Base-by-base conservation (phyloP, 23 tunicate species). In the Trididemnum miniatum region DNA sequence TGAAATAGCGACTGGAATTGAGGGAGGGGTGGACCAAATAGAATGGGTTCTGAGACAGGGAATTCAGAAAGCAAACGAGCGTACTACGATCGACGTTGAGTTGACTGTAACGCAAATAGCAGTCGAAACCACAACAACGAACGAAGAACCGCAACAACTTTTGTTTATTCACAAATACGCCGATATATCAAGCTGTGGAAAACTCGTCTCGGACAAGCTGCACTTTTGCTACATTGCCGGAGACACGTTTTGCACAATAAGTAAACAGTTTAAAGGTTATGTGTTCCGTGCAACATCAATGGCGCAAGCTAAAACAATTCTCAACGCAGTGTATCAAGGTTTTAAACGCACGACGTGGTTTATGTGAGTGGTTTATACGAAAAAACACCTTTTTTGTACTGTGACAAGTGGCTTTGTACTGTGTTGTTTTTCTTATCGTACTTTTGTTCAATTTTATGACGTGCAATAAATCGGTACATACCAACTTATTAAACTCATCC, bases 101-200 rank as follows among this genome's bases (percentile, higher is more conserved):
- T 25, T 91, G 39, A 83, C 76, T 12, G 34, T 91, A 26, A 91
- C 97, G 20, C 84, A 91, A 67, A 91, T 91, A 26, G 84, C 84
- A 9, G 91, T 91, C 66, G 78, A 87, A 24, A 67, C 78, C 0
- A 77, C 25, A 37, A 84, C 86, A 27, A 22, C 35, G 31, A 35
- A 51, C 3, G 60, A 51, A 31, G n/a, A n/a, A n/a, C n/a, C n/a
- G n/a, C 67, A 73, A 15, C 62, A 77, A 24, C 50, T 37, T 0
- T 25, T 91, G 38, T 91, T 91, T 57, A 85, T 32, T 34, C 97
- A 91, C 80, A 91, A 91, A 77, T 91, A 87, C 40, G 97, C 97
- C 5, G 97, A 91, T 72, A 91, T 91, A 20, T 82, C 97, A 9
- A 86, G 97, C 82, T 91, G 97, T 35, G 97, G 97, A 51, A 91